Evolutionary conservation across 2,797 vertebrate genomes (phyloP).

Genomic region (Sebastes kiyomatsui): DNA sequence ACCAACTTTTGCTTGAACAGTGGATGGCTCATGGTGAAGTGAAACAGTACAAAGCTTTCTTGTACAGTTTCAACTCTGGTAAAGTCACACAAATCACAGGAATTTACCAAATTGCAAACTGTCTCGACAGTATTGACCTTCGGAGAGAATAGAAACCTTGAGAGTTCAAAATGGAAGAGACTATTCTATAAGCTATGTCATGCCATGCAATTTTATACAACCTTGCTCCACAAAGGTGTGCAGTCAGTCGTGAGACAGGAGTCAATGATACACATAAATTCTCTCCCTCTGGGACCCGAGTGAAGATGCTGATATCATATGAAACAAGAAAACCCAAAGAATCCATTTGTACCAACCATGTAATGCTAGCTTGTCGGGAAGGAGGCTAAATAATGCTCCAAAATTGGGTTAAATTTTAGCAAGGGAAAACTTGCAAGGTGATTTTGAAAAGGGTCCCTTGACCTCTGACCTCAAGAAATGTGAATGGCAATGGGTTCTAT

Average conservation of each 20-base stretch:
- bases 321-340: no score
- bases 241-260: background rate
- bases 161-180: background rate
- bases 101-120: background rate
- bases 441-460: no score
- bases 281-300: background rate
- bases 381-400: no score
- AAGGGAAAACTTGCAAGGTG: no score
- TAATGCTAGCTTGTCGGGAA: no score
- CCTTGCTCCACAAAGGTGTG: background rate
- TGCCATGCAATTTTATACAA: background rate
- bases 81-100: background rate
- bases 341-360: no score
- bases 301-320: no score
- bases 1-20: background rate
- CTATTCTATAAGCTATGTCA: background rate
- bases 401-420: no score
- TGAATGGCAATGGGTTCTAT: no score
- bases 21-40: background rate
- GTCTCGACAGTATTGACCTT: background rate
- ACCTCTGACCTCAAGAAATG: no score
- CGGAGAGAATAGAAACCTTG: background rate
- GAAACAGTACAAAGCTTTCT: background rate
- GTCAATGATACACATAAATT: background rate
- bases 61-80: background rate